Evolutionary conservation across 2,888 invertebrate species (phyloP).

Genomic region (Calameuta filiformis): DNA sequence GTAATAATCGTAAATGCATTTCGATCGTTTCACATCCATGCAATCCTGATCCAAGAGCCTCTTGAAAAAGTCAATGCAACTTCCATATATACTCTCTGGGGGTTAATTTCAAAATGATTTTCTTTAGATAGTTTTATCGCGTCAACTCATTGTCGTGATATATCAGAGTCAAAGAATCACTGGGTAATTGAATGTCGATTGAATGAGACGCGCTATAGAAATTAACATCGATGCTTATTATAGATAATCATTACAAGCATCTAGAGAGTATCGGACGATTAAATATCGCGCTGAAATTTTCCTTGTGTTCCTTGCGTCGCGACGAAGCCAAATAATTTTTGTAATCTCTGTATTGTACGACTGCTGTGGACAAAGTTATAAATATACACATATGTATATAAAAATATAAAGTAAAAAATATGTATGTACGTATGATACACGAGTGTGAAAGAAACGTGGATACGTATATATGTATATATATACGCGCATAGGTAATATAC

Average conservation of each 20-base stretch:
- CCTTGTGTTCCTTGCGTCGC: constrained; percentile 31
- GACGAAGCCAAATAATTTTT: constrained; percentile 38
- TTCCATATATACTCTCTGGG: neutral
- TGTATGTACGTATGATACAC: constrained; percentile 31
- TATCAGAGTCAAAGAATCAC: neutral
- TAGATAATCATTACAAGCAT: neutral
- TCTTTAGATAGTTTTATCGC: neutral
- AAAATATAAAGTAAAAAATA: constrained; percentile 38
- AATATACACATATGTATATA: constrained; percentile 33
- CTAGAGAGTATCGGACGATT: neutral
- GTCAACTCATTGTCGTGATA: neutral
- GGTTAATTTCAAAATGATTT: neutral
- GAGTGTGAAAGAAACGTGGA: neutral
- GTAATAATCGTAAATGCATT: neutral
- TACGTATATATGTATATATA: neutral
- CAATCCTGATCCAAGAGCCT: neutral
- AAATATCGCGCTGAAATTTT: neutral
- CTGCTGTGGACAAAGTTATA: constrained; percentile 36
- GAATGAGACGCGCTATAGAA: neutral
- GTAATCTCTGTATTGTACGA: constrained; percentile 41
- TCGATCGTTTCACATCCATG: neutral
- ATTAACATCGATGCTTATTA: neutral
- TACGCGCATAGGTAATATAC: constrained; percentile 6
- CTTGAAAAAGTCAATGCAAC: neutral
- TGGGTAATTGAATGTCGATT: neutral